phyloP scores from a whole-genome alignment of 2,797 vertebrate species.

The Takifugu rubripes region DNA sequence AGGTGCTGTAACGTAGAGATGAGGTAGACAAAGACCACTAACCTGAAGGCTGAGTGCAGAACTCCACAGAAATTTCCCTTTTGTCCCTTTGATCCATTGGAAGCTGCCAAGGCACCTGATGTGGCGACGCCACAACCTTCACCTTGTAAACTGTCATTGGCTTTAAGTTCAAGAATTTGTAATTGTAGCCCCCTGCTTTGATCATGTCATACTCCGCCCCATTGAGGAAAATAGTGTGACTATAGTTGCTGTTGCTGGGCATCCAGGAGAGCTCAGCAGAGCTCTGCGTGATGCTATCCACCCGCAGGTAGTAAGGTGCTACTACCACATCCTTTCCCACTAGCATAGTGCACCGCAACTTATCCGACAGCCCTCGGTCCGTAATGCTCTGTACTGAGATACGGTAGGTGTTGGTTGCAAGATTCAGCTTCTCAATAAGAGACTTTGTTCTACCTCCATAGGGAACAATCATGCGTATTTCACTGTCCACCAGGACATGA shows the following conservation, averaged over 20 bases:
- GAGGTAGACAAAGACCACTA: constrained; percentile 31
- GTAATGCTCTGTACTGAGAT: constrained; percentile 93
- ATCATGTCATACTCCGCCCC: constrained; percentile 91
- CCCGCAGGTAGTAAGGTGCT: constrained; percentile 88
- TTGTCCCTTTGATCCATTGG: constrained; percentile 91
- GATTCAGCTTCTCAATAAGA: constrained; percentile 93
- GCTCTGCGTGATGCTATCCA: constrained; percentile 87
- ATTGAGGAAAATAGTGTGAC: constrained; percentile 93
- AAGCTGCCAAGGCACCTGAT: constrained; percentile 99
- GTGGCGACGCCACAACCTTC: constrained; percentile 90
- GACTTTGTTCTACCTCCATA: constrained; percentile 90
- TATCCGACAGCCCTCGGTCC: constrained; percentile 86
- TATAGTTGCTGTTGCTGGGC: constrained; percentile 97
- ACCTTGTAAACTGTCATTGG: constrained; percentile 90
- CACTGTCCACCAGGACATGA: constrained; percentile 91
- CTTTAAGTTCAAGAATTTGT: constrained; percentile 91
- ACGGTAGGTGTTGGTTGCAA: constrained; percentile 84
- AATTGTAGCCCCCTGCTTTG: constrained; percentile 88
- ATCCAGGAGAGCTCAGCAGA: constrained; percentile 94
- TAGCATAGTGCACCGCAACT: constrained; percentile 90
- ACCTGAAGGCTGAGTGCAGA: constrained; percentile 95
- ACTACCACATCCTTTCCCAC: constrained; percentile 95
- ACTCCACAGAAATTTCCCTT: constrained; percentile 91
- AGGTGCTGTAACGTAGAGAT: no score
- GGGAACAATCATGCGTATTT: constrained; percentile 85